These are phyloP conservation scores for Grammomys surdaster DNA, from an alignment of 2,113 vertebrate genomes.

Conservation along the genomic window DNA sequence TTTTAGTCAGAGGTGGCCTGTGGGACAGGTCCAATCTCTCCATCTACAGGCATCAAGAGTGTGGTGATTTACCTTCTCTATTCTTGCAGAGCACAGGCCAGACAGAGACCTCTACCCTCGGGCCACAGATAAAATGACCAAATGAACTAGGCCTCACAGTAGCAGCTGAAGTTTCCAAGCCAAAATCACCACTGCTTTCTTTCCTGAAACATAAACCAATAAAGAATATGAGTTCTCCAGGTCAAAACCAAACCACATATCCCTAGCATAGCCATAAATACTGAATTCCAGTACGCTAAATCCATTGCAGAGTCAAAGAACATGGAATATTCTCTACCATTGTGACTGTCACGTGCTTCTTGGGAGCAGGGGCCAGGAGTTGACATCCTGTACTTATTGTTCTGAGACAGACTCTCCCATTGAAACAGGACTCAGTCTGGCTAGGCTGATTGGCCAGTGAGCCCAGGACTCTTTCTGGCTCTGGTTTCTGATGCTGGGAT, in stretches of 20 bases:
- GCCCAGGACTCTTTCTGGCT: background rate
- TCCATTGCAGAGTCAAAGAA: background rate
- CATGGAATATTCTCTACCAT: fast-evolving
- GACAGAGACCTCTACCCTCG: background rate
- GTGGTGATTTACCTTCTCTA: background rate
- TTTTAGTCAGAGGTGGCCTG: background rate
- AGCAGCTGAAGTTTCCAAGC: background rate
- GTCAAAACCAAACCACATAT: background rate
- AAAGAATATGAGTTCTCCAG: constrained; percentile 30
- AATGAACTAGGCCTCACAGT: background rate
- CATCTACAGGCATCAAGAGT: background rate
- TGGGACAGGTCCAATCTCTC: background rate
- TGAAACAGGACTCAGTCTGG: background rate
- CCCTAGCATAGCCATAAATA: background rate
- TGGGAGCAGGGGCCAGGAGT: background rate
- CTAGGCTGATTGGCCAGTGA: background rate
- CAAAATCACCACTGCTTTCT: constrained; percentile 39
- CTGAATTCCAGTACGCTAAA: background rate
- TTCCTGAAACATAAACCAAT: background rate
- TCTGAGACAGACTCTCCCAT: background rate
- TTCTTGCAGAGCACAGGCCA: background rate
- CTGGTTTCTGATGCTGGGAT: background rate
- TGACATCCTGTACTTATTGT: background rate
- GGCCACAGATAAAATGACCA: background rate
- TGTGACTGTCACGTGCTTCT: background rate